Evolutionary conservation across 2,113 vertebrate species (phyloP), one percentile per base, ranked within the genome.

Genomic region (Colaptes auratus): DNA sequence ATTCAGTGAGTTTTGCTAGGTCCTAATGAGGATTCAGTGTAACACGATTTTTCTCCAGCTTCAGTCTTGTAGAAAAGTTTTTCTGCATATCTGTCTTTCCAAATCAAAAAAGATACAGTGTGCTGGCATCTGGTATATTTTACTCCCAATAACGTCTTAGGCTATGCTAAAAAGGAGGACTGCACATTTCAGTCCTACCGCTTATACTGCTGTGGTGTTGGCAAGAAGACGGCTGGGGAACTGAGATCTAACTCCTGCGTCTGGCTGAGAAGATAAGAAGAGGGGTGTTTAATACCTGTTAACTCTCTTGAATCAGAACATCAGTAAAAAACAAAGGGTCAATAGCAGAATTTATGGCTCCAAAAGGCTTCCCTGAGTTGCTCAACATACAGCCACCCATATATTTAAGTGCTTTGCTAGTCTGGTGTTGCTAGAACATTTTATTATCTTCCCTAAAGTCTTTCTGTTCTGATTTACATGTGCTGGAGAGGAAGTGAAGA

Each of bases 1-100:
- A 90, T 96, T 96, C 92, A 92, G 92, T 94, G 96, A 93, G 90
- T 96, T 95, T 97, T 95, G 91, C 93, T 95, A 48, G 74, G 69
- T 86, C 77, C 88, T 96, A 96, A 95, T 96, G 88, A 96, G 91
- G 79, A 93, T 96, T 93, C 91, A 78, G 64, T 90, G 75, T 94
- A 96, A 95, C 93, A 77, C 42, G 64, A 81, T 96, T 96, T 92
- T 93, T 91, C 80, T 93, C 60, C 88, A 78, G 79, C 85, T 94
- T 94, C 93, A 88, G 82, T 92, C 90, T 91, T 90, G 93, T 93
- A 91, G 88, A 93, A 94, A 92, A 93, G 79, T 92, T 95, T 87
- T 82, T 77, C 92, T 95, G 91, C 79, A 52, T 90, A 83, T 92
- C 88, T 94, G 50, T 92, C 92, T 94, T 93, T 83, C 66, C 92